Base-by-base conservation (phyloP, 2,797 vertebrate genomes). In the Typhlichthys eigenmanni region DNA sequence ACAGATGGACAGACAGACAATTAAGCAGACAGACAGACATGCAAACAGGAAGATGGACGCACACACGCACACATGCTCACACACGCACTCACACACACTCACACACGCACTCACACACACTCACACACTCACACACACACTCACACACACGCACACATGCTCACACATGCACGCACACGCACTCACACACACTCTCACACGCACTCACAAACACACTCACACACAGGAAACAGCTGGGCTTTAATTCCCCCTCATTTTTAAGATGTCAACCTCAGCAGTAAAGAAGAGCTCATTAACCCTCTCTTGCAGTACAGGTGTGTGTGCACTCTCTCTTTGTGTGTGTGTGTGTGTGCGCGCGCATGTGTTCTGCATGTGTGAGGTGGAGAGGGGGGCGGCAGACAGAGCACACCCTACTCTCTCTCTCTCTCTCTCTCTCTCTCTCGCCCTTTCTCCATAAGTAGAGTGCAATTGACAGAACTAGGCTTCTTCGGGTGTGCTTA, bases 211-310 rank as follows among this genome's bases (percentile, higher is more conserved):
- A n/a, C n/a, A n/a, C n/a, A n/a, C n/a, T n/a, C 49, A 47, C 32
- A 47, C 61, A 72, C 59, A 64, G 55, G 64, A 24, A 76, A 58
- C 79, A 83, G 75, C 84, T 78, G 76, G 70, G 77, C 60, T 76
- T 60, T 72, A 75, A 69, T 75, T 62, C 13, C 66, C 70, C 75
- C 48, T 72, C 79, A 71, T 85, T 75, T 75, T 60, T 72, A 66
- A 83, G 77, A 57, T 80, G 78, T 83, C 72, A 83, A 75, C 83
- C 76, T 85, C 84, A 86, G 86, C 81, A 87, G 69, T 86, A 88
- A 83, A 77, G 64, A 79, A 82, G 62, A 75, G 75, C 72, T 83
- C 62, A 46, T 86, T 86, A 83, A 67, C 62, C 83, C 73, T 52
- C 74, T 70, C 71, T 68, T 64, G 55, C 63, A 58, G 66, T 14